phyloP scores from a whole-genome alignment of 2,113 vertebrate species.

The Lophura nycthemera region DNA sequence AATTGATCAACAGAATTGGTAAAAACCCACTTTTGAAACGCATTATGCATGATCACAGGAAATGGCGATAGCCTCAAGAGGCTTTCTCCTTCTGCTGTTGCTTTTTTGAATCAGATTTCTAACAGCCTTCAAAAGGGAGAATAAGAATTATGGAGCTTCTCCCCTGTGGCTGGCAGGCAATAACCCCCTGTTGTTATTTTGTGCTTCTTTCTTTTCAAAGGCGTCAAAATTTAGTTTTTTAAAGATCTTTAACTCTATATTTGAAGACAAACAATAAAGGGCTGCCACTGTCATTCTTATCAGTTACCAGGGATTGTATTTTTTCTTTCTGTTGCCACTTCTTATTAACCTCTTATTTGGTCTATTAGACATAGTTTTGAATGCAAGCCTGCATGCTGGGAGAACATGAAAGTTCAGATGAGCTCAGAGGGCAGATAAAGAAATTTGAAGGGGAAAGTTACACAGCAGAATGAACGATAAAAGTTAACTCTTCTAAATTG shows the following conservation, averaged over 20 bases:
- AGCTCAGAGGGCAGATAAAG: slow-evolving; percentile 87
- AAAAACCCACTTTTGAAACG: slow-evolving; percentile 96
- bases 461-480: slow-evolving; percentile 80
- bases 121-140: slow-evolving; percentile 99
- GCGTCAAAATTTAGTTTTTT: slow-evolving; percentile 97
- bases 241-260: slow-evolving; percentile 99
- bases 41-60: slow-evolving; percentile 99
- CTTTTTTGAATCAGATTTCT: slow-evolving; percentile 92
- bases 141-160: slow-evolving; percentile 95
- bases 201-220: slow-evolving; percentile 99
- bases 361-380: slow-evolving; percentile 87
- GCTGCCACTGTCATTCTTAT: slow-evolving; percentile 95
- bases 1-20: slow-evolving; percentile 99
- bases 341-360: slow-evolving; percentile 97
- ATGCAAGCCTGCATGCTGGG: slow-evolving; percentile 88
- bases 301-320: slow-evolving; percentile 92
- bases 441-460: slow-evolving; percentile 84
- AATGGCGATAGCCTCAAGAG: slow-evolving; percentile 98
- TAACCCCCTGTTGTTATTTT: slow-evolving; percentile 99
- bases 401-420: slow-evolving; percentile 90
- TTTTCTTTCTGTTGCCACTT: slow-evolving; percentile 92
- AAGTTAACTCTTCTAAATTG: slow-evolving; percentile 85
- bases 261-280: slow-evolving; percentile 97
- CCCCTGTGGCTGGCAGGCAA: slow-evolving; percentile 97
- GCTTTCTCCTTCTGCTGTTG: slow-evolving; percentile 88